A percentile compares a stretch with the other conserved stretches of the same genome.
Conservation (phyloP, 2,113 vertebrate genomes). For the Aleadryas rufinucha region DNA sequence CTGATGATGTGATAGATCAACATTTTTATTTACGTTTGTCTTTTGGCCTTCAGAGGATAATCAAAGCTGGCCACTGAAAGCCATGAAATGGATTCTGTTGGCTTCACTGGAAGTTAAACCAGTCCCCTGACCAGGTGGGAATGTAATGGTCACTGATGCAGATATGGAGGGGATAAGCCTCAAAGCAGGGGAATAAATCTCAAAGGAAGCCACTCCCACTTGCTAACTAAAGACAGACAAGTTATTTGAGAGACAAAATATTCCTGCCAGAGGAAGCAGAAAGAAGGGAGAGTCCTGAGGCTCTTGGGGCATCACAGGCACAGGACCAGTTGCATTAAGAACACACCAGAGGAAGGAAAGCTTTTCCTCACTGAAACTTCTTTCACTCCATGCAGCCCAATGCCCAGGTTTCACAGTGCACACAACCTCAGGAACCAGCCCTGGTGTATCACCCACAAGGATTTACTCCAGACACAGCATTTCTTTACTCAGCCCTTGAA, state of each 20-base stretch:
- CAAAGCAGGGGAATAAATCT: background rate
- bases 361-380: background rate
- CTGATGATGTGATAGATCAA: background rate
- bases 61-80: background rate
- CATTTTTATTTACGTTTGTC: background rate
- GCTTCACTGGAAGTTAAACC: background rate
- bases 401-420: background rate
- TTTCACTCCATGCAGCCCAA: background rate
- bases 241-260: background rate
- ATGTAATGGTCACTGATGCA: background rate
- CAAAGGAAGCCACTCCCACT: background rate
- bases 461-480: background rate
- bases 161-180: background rate
- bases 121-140: background rate
- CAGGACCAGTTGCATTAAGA: background rate
- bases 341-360: background rate
- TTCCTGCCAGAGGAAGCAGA: background rate
- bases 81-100: background rate
- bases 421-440: background rate
- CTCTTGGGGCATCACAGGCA: background rate
- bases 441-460: accelerated
- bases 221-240: background rate
- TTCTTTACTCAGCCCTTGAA: background rate
- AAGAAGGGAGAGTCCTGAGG: background rate
- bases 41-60: background rate